Evolutionary conservation across 2,888 invertebrate species (phyloP).

Genomic region (Cepaea hortensis): DNA sequence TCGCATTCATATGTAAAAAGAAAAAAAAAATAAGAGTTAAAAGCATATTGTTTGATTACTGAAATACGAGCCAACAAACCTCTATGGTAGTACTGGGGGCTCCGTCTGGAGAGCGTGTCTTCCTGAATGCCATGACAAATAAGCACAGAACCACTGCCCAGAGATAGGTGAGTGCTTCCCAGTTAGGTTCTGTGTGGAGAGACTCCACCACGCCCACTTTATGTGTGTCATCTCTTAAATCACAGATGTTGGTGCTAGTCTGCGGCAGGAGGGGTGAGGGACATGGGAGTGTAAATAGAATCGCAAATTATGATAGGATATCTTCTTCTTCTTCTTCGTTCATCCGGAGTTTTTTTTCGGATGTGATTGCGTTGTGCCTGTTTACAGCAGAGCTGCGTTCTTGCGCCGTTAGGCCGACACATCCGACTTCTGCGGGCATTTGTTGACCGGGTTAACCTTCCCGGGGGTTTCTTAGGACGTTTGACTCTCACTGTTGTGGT

Average conservation of each 20-base stretch:
- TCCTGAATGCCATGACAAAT: background rate
- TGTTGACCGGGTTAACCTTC: too few species aligned
- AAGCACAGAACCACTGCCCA: background rate
- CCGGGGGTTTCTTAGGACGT: too few species aligned
- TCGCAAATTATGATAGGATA: too few species aligned
- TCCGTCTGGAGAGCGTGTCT: background rate
- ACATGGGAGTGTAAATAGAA: too few species aligned
- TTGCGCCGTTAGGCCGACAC: too few species aligned
- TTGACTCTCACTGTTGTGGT: too few species aligned
- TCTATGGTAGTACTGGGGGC: background rate
- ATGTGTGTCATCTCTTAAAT: background rate
- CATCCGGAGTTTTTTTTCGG: too few species aligned
- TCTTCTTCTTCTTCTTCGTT: too few species aligned
- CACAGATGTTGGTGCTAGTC: background rate
- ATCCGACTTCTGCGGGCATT: too few species aligned
- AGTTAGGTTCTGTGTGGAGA: background rate
- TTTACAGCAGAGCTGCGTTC: background rate
- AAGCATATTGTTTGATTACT: background rate
- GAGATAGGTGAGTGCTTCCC: background rate
- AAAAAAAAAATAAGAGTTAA: background rate
- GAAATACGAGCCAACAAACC: constrained; percentile 1
- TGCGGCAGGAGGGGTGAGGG: background rate
- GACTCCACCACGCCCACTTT: too few species aligned
- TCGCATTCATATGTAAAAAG: background rate
- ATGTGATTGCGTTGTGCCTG: background rate